These are phyloP conservation scores for Dendrocopos noguchii DNA, from an alignment of 2,113 vertebrate genomes.

Conservation along the genomic window DNA sequence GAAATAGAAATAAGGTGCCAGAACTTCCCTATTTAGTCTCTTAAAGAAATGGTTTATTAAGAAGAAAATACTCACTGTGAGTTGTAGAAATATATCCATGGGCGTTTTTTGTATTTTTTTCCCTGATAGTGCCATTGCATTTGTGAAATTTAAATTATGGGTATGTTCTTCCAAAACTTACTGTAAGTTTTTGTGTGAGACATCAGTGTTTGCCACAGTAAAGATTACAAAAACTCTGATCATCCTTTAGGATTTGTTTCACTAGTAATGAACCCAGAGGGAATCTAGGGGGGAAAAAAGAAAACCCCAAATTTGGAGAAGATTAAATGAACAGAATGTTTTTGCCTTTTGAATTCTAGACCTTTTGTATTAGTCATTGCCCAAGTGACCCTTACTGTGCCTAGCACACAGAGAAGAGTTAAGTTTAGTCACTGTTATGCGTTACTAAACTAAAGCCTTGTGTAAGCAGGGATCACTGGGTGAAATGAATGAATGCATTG, in stretches of 20 bases:
- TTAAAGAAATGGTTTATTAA: background rate
- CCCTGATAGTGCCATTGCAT: background rate
- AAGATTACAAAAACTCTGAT: background rate
- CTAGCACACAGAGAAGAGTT: background rate
- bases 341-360: background rate
- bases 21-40: background rate
- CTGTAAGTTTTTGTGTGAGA: background rate
- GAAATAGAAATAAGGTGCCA: background rate
- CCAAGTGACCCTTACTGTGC: fast-evolving
- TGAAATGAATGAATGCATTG: background rate
- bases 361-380: background rate
- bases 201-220: background rate
- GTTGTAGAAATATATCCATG: background rate
- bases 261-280: background rate
- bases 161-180: background rate
- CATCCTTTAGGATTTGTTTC: background rate
- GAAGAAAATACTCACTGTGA: background rate
- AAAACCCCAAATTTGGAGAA: background rate
- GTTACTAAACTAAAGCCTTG: background rate
- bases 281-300: background rate
- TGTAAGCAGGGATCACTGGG: background rate
- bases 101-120: background rate
- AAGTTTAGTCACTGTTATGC: background rate
- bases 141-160: background rate
- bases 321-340: background rate